Base-by-base conservation (phyloP, 2,888 invertebrate genomes). In the Aporophyla lueneburgensis region DNA sequence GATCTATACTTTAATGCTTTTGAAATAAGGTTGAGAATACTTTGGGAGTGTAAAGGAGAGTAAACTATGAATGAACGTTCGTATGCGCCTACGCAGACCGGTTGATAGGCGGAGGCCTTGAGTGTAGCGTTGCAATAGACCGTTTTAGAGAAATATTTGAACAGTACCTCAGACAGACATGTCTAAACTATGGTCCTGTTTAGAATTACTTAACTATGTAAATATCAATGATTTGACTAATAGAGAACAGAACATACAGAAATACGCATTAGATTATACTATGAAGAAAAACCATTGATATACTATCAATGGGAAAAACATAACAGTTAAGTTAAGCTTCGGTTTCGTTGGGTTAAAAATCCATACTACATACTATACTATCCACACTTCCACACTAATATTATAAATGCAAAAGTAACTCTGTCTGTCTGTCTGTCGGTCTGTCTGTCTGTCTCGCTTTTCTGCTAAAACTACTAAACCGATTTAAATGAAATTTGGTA, bases 11-110 rank as follows among this genome's bases (percentile, higher is more conserved):
- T 12, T 76, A 77, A 3, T 0, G 0, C 0, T 0, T 2, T 0
- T 0, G 0, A 0, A 0, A 21, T 69, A 81, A 61, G 66, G 76
- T 78, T 63, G 69, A 46, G 46, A 62, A 76, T 77, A 33, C 54
- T 19, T 75, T 84, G 68, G 53, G 63, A 43, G 14, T 49, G 19
- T 27, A 12, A 56, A 69, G 56, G 78, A 76, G 74, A 73, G 84
- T 83, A 71, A 81, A 83, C 81, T 87, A 90, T 92, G 91, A 92
- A 93, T 92, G 92, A 88, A 89, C 83, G 80, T 83, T 82, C 86
- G 84, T 78, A 59, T 89, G 90, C 91, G 91, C 93, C 93, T 88
- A 93, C 93, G 92, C 92, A 87, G 58, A 63, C 81, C 67, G 73
- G 72, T 76, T 75, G 72, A 58, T 75, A 76, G 80, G 74, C 66